phyloP scores from a whole-genome alignment of 2,113 vertebrate genomes.

The Redunca redunca region DNA sequence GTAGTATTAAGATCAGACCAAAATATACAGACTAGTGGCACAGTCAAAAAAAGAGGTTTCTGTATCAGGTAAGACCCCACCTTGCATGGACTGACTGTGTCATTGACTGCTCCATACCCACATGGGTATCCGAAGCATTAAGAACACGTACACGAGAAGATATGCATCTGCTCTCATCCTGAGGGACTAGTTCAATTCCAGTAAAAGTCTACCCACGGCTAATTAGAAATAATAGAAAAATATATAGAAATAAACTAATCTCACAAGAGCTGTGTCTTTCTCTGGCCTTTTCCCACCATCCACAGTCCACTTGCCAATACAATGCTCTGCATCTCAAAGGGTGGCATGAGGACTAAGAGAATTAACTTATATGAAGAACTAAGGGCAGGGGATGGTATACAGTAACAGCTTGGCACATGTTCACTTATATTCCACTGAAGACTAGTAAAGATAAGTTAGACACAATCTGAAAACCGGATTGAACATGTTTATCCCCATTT shows the following conservation, averaged over 20 bases:
- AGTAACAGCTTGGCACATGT: rapidly evolving
- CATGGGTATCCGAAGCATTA: background rate
- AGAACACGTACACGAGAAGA: background rate
- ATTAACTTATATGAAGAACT: background rate
- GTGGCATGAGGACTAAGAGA: background rate
- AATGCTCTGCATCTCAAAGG: background rate
- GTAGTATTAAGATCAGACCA: background rate
- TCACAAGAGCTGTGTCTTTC: background rate
- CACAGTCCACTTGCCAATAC: no score
- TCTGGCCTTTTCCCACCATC: background rate
- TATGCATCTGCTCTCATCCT: background rate
- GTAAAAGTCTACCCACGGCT: background rate
- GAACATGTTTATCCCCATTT: background rate
- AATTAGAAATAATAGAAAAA: background rate
- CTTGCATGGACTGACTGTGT: background rate
- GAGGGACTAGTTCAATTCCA: background rate
- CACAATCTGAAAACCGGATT: background rate
- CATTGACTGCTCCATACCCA: rapidly evolving
- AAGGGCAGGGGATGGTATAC: rapidly evolving
- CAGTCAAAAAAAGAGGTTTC: background rate
- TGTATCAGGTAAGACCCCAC: background rate
- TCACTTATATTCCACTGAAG: background rate
- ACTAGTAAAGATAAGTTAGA: background rate
- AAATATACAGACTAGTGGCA: background rate
- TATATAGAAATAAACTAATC: background rate